Percentiles rank a stretch among this genome's conserved stretches.
These are phyloP conservation scores for Nephrotoma appendiculata DNA, from an alignment of 2,888 invertebrate species.

Conservation along the genomic window DNA sequence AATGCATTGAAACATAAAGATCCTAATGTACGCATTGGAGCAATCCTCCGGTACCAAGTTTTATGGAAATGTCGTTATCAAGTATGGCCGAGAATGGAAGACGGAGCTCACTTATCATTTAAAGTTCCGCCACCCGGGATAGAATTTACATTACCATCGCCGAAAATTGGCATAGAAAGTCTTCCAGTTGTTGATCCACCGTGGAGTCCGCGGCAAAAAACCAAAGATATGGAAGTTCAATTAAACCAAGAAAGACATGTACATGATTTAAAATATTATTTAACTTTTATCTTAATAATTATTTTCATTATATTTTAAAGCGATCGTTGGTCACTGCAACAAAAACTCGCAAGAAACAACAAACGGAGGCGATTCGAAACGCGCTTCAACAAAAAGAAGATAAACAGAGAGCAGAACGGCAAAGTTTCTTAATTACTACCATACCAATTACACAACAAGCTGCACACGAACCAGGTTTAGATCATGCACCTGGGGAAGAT, in stretches of 20 bases:
- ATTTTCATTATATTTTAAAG: constrained; percentile 31
- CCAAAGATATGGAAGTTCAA: constrained; percentile 97
- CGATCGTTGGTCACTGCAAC: constrained; percentile 94
- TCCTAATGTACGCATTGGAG: constrained; percentile 66
- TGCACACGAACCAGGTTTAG: constrained; percentile 86
- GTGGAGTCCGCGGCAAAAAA: constrained; percentile 96
- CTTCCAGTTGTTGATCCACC: constrained; percentile 94
- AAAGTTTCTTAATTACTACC: constrained; percentile 89
- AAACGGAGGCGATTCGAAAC: constrained; percentile 92
- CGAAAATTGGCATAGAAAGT: constrained; percentile 93
- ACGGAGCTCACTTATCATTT: constrained; percentile 86
- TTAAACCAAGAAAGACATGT: constrained; percentile 95
- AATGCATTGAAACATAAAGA: constrained; percentile 73
- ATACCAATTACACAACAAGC: constrained; percentile 92
- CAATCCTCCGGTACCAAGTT: constrained; percentile 77
- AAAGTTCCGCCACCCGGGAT: constrained; percentile 99
- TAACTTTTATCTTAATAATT: constrained; percentile 6
- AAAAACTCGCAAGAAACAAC: constrained; percentile 96
- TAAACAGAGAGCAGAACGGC: constrained; percentile 84
- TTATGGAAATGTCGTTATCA: constrained; percentile 95
- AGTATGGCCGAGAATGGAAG: constrained; percentile 99
- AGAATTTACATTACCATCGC: constrained; percentile 96
- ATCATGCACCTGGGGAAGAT: constrained; percentile 70
- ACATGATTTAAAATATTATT: constrained; percentile 26
- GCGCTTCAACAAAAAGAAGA: constrained; percentile 94